Evolutionary conservation across 2,113 vertebrate species (phyloP).

Genomic region (Saccopteryx bilineata): DNA sequence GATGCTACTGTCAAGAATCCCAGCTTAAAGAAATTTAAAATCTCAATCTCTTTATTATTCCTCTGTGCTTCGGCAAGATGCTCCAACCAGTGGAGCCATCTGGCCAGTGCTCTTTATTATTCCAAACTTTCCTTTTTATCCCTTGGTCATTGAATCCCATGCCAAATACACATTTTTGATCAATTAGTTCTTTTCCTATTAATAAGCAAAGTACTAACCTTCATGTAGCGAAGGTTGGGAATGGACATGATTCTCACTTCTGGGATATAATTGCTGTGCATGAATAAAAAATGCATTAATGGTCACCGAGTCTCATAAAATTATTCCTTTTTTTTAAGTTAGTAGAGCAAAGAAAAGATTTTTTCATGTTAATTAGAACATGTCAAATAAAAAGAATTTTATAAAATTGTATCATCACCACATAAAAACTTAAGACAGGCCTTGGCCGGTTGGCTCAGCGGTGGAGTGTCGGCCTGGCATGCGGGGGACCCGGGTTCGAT

Average conservation of each 20-base stretch:
- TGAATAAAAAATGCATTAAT: conserved; percentile 74
- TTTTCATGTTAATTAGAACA: conserved; percentile 28
- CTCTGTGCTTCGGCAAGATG: too few relatives aligned
- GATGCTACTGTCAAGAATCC: neutral
- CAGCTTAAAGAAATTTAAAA: conserved; percentile 44
- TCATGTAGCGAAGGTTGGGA: conserved; percentile 97
- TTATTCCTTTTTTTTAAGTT: conserved; percentile 19
- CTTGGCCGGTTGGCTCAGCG: too few relatives aligned
- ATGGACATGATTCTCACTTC: conserved; percentile 99
- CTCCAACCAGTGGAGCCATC: too few relatives aligned
- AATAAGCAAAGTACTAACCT: conserved; percentile 89
- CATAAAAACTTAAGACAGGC: neutral
- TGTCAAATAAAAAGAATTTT: conserved; percentile 49
- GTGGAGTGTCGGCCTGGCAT: too few relatives aligned
- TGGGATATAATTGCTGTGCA: conserved; percentile 96
- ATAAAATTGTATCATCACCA: conserved; percentile 22
- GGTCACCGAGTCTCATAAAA: conserved; percentile 32
- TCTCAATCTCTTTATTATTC: conserved; percentile 9
- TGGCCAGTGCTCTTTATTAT: neutral
- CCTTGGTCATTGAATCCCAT: neutral
- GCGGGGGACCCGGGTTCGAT: too few relatives aligned
- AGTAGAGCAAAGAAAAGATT: neutral
- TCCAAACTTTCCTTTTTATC: neutral
- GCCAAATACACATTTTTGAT: neutral
- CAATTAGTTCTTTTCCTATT: neutral